phyloP scores from a whole-genome alignment of 2,113 vertebrate species.

The Phalacrocorax pelagicus region DNA sequence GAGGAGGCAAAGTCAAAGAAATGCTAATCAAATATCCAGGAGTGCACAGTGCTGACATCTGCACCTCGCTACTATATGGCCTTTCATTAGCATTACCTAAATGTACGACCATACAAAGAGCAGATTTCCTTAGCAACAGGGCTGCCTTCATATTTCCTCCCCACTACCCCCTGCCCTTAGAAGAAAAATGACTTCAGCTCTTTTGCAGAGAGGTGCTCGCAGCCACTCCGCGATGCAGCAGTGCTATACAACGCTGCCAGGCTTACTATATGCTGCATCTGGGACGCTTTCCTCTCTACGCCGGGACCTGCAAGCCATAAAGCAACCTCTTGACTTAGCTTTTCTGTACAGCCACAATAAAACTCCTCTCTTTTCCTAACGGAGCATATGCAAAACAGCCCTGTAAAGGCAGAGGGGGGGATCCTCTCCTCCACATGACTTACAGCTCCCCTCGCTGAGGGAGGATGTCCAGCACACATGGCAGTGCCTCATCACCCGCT shows the following conservation, averaged over 20 bases:
- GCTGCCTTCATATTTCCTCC: constrained; percentile 65
- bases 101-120: constrained; percentile 60
- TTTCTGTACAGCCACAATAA: constrained; percentile 42
- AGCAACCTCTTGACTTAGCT: constrained; percentile 65
- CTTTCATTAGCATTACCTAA: constrained; percentile 69
- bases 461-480: background rate
- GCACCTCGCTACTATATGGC: constrained; percentile 57
- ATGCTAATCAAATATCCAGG: constrained; percentile 64
- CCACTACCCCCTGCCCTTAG: constrained; percentile 65
- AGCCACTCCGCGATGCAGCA: background rate
- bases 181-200: constrained; percentile 65
- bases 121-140: constrained; percentile 66
- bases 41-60: constrained; percentile 59
- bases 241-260: background rate
- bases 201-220: background rate
- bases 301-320: constrained; percentile 7
- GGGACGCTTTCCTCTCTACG: constrained; percentile 14
- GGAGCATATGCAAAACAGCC: constrained; percentile 55
- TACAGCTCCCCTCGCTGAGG: background rate
- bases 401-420: background rate
- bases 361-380: constrained; percentile 31
- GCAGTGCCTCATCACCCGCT: background rate
- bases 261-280: constrained; percentile 28
- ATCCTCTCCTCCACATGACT: constrained; percentile 50
- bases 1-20: constrained; percentile 56